Evolutionary conservation across 2,113 vertebrate species (phyloP).

Genomic region (Grammomys surdaster): DNA sequence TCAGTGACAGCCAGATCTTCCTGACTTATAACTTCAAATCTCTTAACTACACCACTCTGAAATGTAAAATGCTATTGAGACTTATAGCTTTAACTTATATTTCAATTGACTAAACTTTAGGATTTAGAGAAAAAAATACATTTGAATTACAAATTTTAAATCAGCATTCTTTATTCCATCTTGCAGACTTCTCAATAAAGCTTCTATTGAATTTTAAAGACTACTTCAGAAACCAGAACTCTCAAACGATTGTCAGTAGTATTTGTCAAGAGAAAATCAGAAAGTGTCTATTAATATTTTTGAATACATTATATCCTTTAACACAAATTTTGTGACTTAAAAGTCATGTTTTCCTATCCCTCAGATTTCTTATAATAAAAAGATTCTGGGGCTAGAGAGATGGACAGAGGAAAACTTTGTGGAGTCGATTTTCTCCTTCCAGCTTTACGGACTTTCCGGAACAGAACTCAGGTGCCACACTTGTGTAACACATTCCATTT

Average conservation of each 20-base stretch:
- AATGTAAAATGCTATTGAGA: conserved; percentile 37
- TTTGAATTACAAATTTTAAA: conserved; percentile 77
- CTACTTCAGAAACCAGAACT: conserved; percentile 66
- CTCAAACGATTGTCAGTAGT: conserved; percentile 66
- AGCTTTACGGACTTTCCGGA: too few species aligned
- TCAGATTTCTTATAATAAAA: conserved; percentile 58
- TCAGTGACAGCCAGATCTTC: conserved; percentile 18
- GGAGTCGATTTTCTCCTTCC: not conserved
- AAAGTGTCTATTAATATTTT: conserved; percentile 76
- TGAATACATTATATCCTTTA: conserved; percentile 61
- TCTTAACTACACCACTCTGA: not conserved
- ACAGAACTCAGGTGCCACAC: not conserved
- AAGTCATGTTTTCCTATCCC: not conserved
- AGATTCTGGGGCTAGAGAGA: not conserved
- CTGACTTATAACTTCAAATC: conserved; percentile 41
- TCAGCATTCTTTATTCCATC: conserved; percentile 66
- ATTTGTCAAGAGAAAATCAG: conserved; percentile 70
- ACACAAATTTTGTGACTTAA: conserved; percentile 48
- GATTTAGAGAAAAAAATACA: conserved; percentile 64
- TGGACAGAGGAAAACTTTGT: not conserved
- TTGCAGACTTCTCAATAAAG: conserved; percentile 68
- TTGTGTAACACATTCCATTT: not conserved
- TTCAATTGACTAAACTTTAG: conserved; percentile 66
- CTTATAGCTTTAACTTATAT: conserved; percentile 65
- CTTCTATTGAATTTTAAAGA: conserved; percentile 74